Percentiles rank a stretch among this genome's conserved stretches.
Conservation (phyloP, 2,888 invertebrate genomes). For the Teinopalpus imperialis region DNA sequence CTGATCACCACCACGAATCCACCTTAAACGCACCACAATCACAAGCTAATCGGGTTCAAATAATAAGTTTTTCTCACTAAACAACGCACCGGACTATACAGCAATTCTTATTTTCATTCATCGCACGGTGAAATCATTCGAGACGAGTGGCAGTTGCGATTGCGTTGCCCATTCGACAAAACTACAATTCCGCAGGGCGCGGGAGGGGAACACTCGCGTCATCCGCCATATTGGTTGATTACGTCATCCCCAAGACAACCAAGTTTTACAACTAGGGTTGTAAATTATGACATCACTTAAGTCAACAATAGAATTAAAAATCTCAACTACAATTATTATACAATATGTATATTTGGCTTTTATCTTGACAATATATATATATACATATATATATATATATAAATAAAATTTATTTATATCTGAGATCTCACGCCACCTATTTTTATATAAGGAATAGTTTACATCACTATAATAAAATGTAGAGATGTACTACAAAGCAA, state of each 20-base stretch:
- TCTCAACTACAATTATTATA: too few species aligned
- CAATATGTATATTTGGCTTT: too few species aligned
- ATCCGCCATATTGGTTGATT: conserved; percentile 78
- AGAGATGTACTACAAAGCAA: too few species aligned
- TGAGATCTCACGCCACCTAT: too few species aligned
- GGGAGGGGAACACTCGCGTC: conserved; percentile 68
- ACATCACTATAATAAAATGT: too few species aligned
- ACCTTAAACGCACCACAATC: conserved; percentile 53
- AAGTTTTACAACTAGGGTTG: too few species aligned
- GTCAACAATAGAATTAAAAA: too few species aligned
- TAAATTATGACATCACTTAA: too few species aligned
- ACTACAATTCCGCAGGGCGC: conserved; percentile 46
- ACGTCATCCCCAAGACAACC: conserved; percentile 61
- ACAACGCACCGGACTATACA: conserved; percentile 45
- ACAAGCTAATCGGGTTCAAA: conserved; percentile 51
- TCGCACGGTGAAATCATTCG: conserved; percentile 69
- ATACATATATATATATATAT: too few species aligned
- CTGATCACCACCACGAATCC: conserved; percentile 67
- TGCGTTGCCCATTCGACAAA: conserved; percentile 51
- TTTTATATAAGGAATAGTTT: too few species aligned
- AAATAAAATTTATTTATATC: too few species aligned
- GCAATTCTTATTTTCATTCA: conserved; percentile 67
- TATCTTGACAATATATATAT: too few species aligned
- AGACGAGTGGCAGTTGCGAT: conserved; percentile 57
- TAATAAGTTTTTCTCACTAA: conserved; percentile 52